Evolutionary conservation across 2,888 invertebrate species (phyloP).

Genomic region (Stratiomys singularior): DNA sequence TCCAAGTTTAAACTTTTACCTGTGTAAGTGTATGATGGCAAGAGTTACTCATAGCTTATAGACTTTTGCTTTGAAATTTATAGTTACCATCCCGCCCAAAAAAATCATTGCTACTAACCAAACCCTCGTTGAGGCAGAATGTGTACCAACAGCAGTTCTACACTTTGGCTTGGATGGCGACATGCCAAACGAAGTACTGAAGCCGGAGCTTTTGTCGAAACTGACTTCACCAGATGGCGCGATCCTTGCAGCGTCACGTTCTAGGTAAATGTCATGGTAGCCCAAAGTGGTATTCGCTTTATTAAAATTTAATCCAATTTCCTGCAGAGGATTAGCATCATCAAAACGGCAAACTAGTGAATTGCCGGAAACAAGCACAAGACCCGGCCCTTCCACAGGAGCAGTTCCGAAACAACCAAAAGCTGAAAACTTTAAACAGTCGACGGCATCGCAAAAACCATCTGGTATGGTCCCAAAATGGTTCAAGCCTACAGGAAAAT

Average conservation of each 20-base stretch:
- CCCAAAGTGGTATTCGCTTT: not conserved
- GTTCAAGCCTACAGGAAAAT: conserved; percentile 62
- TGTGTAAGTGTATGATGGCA: conserved; percentile 76
- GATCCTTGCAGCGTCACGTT: conserved; percentile 74
- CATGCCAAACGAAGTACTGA: conserved; percentile 66
- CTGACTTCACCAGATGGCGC: conserved; percentile 76
- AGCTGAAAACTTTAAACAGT: conserved; percentile 47
- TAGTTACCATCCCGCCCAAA: conserved; percentile 90
- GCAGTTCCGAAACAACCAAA: conserved; percentile 50
- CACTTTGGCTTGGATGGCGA: conserved; percentile 73
- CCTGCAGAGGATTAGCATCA: conserved; percentile 19
- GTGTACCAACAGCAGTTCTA: conserved; percentile 81
- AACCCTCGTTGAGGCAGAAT: conserved; percentile 77
- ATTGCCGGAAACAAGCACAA: not conserved
- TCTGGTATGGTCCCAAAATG: conserved; percentile 66
- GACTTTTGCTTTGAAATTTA: conserved; percentile 50
- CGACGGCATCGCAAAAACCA: conserved; percentile 55
- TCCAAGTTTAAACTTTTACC: conserved; percentile 75
- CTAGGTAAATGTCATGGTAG: conserved; percentile 72
- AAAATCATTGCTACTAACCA: conserved; percentile 71
- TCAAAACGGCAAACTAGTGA: not conserved
- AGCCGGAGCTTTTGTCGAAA: conserved; percentile 71
- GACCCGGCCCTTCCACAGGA: conserved; percentile 39
- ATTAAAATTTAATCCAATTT: not conserved
- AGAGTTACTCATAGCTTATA: not conserved